A percentile compares a stretch with the other conserved stretches of the same genome.
Conservation (phyloP, 2,888 invertebrate genomes). For the Drosophila kuntzei region DNA sequence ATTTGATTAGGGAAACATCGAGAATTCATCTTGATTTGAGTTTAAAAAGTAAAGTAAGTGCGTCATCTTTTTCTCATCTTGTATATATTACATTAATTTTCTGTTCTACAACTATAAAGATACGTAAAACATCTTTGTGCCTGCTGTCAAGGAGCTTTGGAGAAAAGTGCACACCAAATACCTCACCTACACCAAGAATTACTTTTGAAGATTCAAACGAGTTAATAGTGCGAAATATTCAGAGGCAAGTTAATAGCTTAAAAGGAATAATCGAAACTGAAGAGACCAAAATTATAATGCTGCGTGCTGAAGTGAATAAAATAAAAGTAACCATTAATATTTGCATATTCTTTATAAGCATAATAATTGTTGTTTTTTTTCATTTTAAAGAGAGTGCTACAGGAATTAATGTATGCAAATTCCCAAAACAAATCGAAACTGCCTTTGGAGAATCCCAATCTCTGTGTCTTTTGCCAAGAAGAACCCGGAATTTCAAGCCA, state of each 20-base stretch:
- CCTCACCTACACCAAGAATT: not conserved
- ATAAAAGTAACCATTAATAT: slow-evolving; percentile 36
- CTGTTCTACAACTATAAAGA: slow-evolving; percentile 19
- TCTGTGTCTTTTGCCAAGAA: slow-evolving; percentile 20
- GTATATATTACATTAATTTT: not conserved
- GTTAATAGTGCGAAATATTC: slow-evolving; percentile 22
- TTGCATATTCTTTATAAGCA: not conserved
- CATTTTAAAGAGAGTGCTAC: slow-evolving; percentile 24
- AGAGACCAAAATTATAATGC: slow-evolving; percentile 56
- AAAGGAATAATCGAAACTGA: slow-evolving; percentile 34
- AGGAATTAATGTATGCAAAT: slow-evolving; percentile 17
- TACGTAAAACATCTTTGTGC: slow-evolving; percentile 48
- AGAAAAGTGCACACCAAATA: slow-evolving; percentile 6
- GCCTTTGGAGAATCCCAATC: not conserved
- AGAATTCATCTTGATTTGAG: slow-evolving; percentile 42
- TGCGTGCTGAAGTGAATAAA: slow-evolving; percentile 53
- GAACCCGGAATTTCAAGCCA: not conserved
- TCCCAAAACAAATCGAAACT: not conserved
- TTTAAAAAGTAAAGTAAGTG: slow-evolving; percentile 41
- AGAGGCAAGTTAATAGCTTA: slow-evolving; percentile 31
- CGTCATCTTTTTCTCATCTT: not conserved
- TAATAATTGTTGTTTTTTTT: slow-evolving; percentile 8
- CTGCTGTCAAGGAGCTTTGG: slow-evolving; percentile 24
- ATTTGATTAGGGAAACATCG: slow-evolving; percentile 48
- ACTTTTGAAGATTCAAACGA: slow-evolving; percentile 15